A percentile compares a stretch with the other conserved stretches of the same genome.
phyloP scores from a whole-genome alignment of 2,113 vertebrate species.

The Sus scrofa region T2T-Sscrofa CM000823.6:38632501-38633000 shows the following conservation, averaged over 20 bases:
- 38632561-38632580: too few species aligned
- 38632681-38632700: slow-evolving; percentile 6
- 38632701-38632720: not conserved
- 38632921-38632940: not conserved
- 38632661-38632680: slow-evolving; percentile 6
- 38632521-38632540: too few species aligned
- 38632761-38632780: slow-evolving; percentile 5
- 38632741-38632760: not conserved
- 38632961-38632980: too few species aligned
- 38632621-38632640: too few species aligned
- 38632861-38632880: not conserved
- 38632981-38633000: not conserved
- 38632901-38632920: not conserved
- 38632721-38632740: not conserved
- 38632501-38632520: too few species aligned
- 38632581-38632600: too few species aligned
- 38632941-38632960: not conserved
- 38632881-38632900: not conserved
- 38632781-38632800: not conserved
- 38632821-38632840: not conserved
- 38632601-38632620: too few species aligned
- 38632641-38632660: too few species aligned
- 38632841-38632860: not conserved
- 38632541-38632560: too few species aligned
- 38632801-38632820: not conserved